Conservation (phyloP, 1,140 invertebrate species). For the Drosophila guanche region DNA sequence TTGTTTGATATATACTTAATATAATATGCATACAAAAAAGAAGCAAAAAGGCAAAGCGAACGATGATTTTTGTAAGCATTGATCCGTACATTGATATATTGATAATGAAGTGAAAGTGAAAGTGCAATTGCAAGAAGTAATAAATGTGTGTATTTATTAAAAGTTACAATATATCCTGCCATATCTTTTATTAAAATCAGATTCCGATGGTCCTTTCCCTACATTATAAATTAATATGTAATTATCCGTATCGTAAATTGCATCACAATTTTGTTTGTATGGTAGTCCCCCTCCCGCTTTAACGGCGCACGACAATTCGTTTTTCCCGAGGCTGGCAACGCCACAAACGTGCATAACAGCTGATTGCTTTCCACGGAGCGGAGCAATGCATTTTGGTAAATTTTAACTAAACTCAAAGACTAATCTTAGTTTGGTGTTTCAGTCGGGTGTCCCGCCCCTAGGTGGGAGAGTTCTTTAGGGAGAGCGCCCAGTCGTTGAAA, state of each 20-base stretch:
- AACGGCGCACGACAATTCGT: background rate
- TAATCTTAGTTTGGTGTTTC: slow-evolving; percentile 14
- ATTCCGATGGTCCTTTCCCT: too few species aligned
- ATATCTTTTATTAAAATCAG: too few species aligned
- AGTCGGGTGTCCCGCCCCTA: slow-evolving; percentile 23
- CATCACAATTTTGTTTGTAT: background rate
- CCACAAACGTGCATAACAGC: too few species aligned
- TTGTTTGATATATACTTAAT: slow-evolving; percentile 49
- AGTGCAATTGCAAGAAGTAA: slow-evolving; percentile 52
- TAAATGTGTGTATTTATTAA: slow-evolving; percentile 82
- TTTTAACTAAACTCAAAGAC: slow-evolving; percentile 9
- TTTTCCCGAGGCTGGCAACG: too few species aligned
- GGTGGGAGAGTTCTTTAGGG: slow-evolving; percentile 58
- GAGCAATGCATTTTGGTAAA: background rate
- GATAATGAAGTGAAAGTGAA: slow-evolving; percentile 55
- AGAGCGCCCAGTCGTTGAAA: slow-evolving; percentile 75
- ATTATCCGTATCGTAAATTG: slow-evolving; percentile 9
- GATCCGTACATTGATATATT: slow-evolving; percentile 61
- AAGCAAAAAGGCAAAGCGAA: slow-evolving; percentile 8
- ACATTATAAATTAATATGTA: background rate
- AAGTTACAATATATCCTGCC: slow-evolving; percentile 52
- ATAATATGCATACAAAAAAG: slow-evolving; percentile 18
- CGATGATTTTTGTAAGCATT: slow-evolving; percentile 65
- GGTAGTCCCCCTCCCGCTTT: background rate
- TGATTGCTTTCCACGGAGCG: background rate